These are phyloP conservation scores for Agrochola lychnidis DNA, from an alignment of 2,888 invertebrate genomes.

Conservation along the genomic window DNA sequence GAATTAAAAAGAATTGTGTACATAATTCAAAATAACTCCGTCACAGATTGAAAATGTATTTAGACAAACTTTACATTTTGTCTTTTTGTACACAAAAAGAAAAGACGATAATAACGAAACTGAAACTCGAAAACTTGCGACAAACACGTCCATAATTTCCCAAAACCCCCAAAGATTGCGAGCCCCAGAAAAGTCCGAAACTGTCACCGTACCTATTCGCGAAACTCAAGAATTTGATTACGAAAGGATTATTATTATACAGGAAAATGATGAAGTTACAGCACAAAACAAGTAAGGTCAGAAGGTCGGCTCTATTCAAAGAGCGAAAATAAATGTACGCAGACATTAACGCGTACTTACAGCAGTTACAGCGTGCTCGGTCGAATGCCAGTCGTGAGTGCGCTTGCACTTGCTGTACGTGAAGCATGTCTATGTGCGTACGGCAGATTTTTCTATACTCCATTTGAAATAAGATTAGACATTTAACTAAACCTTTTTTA, in stretches of 20 bases:
- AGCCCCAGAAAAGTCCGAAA: conserved; percentile 35
- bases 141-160: neutral
- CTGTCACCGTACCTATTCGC: conserved; percentile 46
- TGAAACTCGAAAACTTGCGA: neutral
- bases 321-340: neutral
- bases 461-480: no score
- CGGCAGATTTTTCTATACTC: neutral
- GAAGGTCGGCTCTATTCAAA: neutral
- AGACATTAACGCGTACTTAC: neutral
- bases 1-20: neutral
- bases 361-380: neutral
- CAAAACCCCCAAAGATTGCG: conserved; percentile 6
- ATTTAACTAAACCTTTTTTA: no score
- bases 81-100: neutral
- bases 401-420: no score
- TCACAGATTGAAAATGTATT: neutral
- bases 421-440: neutral
- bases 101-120: neutral
- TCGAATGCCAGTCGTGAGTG: neutral
- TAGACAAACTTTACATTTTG: neutral
- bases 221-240: conserved; percentile 63
- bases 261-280: conserved; percentile 67
- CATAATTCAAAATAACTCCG: neutral
- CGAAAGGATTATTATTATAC: conserved; percentile 64
- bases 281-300: neutral